Percentiles rank a stretch among this genome's conserved stretches.
Conservation (phyloP, 2,888 invertebrate genomes). For the Atrina japonica region DNA sequence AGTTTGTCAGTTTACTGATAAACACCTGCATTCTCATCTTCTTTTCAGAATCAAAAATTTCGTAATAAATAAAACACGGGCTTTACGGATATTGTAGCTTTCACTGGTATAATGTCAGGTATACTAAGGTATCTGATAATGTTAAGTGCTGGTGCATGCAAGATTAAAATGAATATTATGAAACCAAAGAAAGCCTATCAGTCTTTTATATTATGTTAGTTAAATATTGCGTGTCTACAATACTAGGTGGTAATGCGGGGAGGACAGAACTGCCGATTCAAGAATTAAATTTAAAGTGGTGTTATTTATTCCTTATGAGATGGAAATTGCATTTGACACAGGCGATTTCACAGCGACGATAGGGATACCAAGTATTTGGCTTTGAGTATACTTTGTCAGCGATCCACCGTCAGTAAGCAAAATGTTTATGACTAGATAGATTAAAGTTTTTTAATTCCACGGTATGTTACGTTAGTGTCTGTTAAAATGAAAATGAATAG, state of each 20-base stretch:
- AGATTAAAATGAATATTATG: background rate
- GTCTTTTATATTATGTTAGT: background rate
- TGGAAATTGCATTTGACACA: constrained; percentile 16
- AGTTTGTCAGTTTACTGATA: no score
- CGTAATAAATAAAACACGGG: no score
- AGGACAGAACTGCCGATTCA: constrained; percentile 8
- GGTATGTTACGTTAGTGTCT: no score
- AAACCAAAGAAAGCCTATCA: background rate
- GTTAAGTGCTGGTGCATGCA: no score
- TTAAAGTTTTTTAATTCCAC: constrained; percentile 6
- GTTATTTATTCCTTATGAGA: constrained; percentile 17
- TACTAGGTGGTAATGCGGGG: background rate
- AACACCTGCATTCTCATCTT: no score
- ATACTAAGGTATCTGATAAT: no score
- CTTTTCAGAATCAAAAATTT: no score
- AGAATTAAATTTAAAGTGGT: constrained; percentile 26
- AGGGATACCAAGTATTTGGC: constrained; percentile 11
- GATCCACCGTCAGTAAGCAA: constrained; percentile 1
- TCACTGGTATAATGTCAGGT: no score
- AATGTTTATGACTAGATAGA: constrained; percentile 1
- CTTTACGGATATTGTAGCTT: no score
- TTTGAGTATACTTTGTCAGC: background rate
- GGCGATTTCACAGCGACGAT: constrained; percentile 9
- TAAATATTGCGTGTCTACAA: constrained; percentile 19
- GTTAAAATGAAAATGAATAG: no score